Evolutionary conservation across 2,888 invertebrate genomes (phyloP), one percentile per base, ranked within the genome.

Genomic region (Drosophila gaucha): DNA sequence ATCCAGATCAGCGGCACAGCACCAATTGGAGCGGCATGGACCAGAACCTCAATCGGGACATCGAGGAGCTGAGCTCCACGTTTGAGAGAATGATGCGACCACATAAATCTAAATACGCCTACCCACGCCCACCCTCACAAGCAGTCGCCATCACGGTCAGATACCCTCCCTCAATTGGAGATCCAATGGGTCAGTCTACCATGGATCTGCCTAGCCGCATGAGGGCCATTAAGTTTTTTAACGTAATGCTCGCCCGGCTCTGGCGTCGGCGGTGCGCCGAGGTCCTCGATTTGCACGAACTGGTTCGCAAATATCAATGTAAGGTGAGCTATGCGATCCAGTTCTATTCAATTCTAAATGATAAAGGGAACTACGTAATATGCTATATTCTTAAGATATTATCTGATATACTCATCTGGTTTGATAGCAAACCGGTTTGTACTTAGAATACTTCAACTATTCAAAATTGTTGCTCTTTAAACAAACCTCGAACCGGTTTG

Each of bases 201-300:
- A 59, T 77, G 70, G 67, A 71, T 41, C 6, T 5, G 6, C 2
- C 31, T 0, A 62, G 64, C 9, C 69, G 55, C 0, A 4, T 69
- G 14, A 24, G 51, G 16, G 78, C 76, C 3, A 31, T 36, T 2
- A 59, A 65, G 20, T 67, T 78, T 1, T 22, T 69, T 10, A 78
- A 67, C 39, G 59, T 63, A 1, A 41, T 75, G 9, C 54, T 78
- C 6, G 16, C 35, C 3, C 38, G 54, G 6, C 38, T 73, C 14
- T 69, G 73, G 75, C 64, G 76, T 0, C 75, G 76, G 2, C 75
- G 78, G 8, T 46, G 64, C 20, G 35, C 47, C 6, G 70, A 78
- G 26, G 70, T 73, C 4, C 39, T 6, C 2, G 50, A 58, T 6
- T 43, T 78, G 8, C 43, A 65, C 14, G 16, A 55, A 5, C 20